These are phyloP conservation scores for Limosa lapponica DNA, from an alignment of 2,797 vertebrate genomes.

Conservation along the genomic window DNA sequence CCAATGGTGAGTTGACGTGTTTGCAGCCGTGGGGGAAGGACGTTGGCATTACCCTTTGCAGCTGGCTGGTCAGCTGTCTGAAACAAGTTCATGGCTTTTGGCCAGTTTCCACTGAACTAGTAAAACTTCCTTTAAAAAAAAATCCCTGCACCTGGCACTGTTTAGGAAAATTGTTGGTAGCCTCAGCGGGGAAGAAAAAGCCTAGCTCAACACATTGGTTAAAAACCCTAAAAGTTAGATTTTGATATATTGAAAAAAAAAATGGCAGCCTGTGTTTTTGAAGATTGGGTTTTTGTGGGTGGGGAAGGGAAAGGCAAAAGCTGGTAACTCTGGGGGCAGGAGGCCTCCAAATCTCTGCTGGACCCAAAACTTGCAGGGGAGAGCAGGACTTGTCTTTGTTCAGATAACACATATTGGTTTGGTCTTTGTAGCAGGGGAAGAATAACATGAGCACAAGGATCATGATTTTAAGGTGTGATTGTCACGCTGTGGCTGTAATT, in stretches of 20 bases:
- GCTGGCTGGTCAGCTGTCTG: constrained; percentile 60
- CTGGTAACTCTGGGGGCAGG: background rate
- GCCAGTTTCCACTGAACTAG: constrained; percentile 67
- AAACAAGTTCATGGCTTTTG: constrained; percentile 56
- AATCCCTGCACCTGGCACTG: constrained; percentile 26
- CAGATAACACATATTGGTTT: background rate
- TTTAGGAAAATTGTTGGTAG: background rate
- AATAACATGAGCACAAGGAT: accelerated
- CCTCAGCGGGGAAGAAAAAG: background rate
- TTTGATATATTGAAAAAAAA: background rate
- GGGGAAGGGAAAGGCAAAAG: background rate
- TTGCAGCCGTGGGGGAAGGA: background rate
- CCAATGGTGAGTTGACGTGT: background rate
- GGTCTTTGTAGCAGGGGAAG: background rate
- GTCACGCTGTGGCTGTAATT: background rate
- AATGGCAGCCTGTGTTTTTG: background rate
- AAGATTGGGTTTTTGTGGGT: background rate
- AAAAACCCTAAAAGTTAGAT: background rate
- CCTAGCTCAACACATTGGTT: background rate
- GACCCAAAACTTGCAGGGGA: background rate
- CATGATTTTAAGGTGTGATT: background rate
- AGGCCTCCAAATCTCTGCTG: background rate
- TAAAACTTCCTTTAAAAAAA: constrained; percentile 14
- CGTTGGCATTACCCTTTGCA: constrained; percentile 41
- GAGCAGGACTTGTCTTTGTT: background rate